phyloP scores from a whole-genome alignment of 2,113 vertebrate species.

The Malurus alboscapulatus region DNA sequence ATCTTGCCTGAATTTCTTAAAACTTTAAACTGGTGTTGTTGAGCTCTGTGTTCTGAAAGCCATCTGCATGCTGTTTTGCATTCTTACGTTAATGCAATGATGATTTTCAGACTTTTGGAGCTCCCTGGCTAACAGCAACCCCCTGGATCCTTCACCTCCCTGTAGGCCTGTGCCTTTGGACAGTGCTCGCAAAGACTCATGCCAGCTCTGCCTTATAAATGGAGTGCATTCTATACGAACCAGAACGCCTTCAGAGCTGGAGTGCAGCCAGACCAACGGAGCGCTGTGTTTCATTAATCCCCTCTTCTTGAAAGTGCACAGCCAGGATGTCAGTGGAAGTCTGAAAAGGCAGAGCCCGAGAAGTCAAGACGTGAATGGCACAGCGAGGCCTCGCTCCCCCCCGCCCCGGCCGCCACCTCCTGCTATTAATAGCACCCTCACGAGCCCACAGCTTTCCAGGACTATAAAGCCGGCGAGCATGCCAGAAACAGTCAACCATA shows the following conservation, averaged over 20 bases:
- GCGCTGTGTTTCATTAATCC: constrained; percentile 93
- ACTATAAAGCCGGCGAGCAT: constrained; percentile 75
- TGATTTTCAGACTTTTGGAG: constrained; percentile 91
- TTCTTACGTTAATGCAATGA: constrained; percentile 70
- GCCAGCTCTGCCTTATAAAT: constrained; percentile 79
- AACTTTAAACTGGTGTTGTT: neutral
- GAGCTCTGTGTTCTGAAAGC: constrained; percentile 13
- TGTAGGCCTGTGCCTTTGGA: constrained; percentile 70
- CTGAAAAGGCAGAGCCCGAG: constrained; percentile 55
- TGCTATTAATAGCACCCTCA: constrained; percentile 77
- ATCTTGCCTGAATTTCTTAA: neutral
- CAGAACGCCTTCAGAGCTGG: constrained; percentile 76
- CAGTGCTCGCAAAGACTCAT: constrained; percentile 68
- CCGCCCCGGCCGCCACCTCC: constrained; percentile 80
- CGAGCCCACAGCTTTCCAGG: constrained; percentile 72
- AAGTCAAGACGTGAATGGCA: constrained; percentile 67
- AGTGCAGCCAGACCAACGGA: constrained; percentile 82
- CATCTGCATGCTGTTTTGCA: constrained; percentile 56
- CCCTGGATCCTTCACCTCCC: constrained; percentile 71
- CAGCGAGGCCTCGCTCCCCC: constrained; percentile 75
- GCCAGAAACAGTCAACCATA: constrained; percentile 76
- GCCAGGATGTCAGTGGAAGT: constrained; percentile 73
- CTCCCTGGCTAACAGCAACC: constrained; percentile 79
- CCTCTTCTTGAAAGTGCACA: constrained; percentile 89
- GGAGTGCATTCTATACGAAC: constrained; percentile 84